Evolutionary conservation across 2,113 vertebrate species (phyloP).

Genomic region (Manacus vitellinus): DNA sequence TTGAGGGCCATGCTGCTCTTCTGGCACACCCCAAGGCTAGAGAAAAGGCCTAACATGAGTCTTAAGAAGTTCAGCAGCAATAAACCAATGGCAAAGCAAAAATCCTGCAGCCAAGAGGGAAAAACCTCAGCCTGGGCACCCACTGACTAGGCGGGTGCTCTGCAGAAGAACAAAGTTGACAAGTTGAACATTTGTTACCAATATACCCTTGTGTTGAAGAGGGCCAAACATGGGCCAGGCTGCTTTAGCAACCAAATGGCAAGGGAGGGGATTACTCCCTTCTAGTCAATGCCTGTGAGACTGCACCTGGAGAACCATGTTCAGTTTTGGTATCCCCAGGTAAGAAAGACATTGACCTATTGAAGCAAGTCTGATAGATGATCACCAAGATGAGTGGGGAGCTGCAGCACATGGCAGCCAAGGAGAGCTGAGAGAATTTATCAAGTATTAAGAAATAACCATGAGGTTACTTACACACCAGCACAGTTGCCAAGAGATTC

Average conservation of each 20-base stretch:
- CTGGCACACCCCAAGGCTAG: not conserved
- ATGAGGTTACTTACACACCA: not conserved
- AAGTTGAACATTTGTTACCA: fast-evolving
- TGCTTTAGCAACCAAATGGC: not conserved
- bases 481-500: not conserved
- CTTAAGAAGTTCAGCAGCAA: not conserved
- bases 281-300: not conserved
- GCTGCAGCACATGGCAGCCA: not conserved
- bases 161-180: not conserved
- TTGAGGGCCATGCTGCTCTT: not conserved
- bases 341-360: not conserved
- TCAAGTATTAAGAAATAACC: not conserved
- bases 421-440: not conserved
- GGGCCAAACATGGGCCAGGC: not conserved
- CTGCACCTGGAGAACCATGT: fast-evolving
- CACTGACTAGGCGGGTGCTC: not conserved
- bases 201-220: not conserved
- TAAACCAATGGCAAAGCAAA: not conserved
- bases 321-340: not conserved
- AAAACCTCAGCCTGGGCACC: not conserved
- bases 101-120: not conserved
- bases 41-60: not conserved
- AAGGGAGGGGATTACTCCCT: not conserved
- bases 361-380: not conserved
- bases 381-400: not conserved